Conservation (phyloP, 2,888 invertebrate species). For the Ganaspis brasiliensis region DNA sequence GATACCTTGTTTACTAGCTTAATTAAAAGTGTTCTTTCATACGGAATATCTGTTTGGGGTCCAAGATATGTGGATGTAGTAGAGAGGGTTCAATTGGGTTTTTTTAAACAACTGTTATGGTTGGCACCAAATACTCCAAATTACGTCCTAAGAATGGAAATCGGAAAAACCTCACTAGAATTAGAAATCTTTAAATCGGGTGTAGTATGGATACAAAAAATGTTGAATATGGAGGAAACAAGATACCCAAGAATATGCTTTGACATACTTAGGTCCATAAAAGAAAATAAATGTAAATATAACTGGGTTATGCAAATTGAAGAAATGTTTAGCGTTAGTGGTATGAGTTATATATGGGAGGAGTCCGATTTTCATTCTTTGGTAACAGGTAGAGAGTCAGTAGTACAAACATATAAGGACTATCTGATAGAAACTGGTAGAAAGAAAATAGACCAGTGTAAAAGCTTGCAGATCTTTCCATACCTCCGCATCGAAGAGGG, state of each 20-base stretch:
- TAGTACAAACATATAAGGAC: neutral
- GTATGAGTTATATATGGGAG: neutral
- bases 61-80: neutral
- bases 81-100: neutral
- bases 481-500: neutral
- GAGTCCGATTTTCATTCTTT: neutral
- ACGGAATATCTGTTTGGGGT: neutral
- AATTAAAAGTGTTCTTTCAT: neutral
- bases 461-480: neutral
- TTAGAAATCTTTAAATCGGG: neutral
- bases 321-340: neutral
- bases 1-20: conserved; percentile 1
- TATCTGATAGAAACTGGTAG: neutral
- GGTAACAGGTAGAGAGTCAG: neutral
- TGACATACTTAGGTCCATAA: neutral
- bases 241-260: neutral
- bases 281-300: neutral
- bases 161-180: neutral
- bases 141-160: neutral
- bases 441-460: neutral
- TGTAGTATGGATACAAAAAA: neutral
- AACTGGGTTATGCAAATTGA: neutral
- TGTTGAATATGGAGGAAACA: neutral
- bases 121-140: neutral
- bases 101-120: neutral